Percentiles rank a stretch among this genome's conserved stretches.
Conservation (phyloP, 2,113 vertebrate genomes). For the Paratilapia polleni region DNA sequence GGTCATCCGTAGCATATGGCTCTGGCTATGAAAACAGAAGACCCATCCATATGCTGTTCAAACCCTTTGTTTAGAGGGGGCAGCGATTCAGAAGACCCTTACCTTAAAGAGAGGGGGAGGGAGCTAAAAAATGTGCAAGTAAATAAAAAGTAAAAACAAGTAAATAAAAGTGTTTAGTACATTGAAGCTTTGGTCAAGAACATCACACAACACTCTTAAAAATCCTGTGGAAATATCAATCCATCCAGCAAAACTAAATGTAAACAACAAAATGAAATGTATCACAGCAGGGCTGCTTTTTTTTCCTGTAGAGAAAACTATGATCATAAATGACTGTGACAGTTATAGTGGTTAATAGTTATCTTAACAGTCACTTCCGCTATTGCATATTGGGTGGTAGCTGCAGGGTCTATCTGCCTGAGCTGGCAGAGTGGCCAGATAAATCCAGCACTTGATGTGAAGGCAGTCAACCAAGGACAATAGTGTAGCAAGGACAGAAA, state of each 20-base stretch:
- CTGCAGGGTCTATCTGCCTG: slow-evolving; percentile 65
- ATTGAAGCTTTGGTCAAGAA: not conserved
- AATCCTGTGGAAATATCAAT: not conserved
- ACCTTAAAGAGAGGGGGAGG: too few relatives aligned
- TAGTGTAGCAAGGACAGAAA: slow-evolving; percentile 70
- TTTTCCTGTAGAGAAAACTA: not conserved
- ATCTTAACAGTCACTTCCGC: slow-evolving; percentile 43
- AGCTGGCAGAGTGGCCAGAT: slow-evolving; percentile 68
- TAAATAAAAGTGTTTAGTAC: not conserved
- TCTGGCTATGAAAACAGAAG: too few relatives aligned
- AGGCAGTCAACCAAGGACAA: slow-evolving; percentile 71
- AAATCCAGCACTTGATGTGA: slow-evolving; percentile 73
- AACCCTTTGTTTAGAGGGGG: too few relatives aligned
- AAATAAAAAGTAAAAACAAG: not conserved
- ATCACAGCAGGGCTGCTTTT: not conserved
- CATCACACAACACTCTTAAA: not conserved
- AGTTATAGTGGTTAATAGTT: slow-evolving; percentile 45
- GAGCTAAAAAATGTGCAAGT: not conserved
- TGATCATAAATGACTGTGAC: slow-evolving; percentile 21
- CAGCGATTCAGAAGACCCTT: too few relatives aligned
- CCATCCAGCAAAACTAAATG: not conserved
- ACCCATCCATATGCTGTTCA: too few relatives aligned
- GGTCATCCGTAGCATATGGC: not conserved
- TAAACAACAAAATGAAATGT: not conserved
- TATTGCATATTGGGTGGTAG: slow-evolving; percentile 51